phyloP scores from a whole-genome alignment of 2,797 vertebrate genomes.

The Cichlasoma orientale region DNA sequence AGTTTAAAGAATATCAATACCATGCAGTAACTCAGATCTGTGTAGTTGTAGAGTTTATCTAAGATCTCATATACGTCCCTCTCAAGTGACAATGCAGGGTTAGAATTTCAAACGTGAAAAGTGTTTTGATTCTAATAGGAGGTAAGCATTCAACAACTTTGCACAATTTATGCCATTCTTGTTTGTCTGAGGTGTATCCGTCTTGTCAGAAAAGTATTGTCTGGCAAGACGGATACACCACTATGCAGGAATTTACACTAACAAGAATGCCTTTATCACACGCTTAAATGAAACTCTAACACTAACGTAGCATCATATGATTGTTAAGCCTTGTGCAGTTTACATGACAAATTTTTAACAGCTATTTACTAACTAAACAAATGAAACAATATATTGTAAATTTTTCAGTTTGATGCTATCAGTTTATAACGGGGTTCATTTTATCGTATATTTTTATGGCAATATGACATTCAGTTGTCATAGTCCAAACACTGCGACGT shows the following conservation, averaged over 20 bases:
- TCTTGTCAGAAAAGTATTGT: not conserved
- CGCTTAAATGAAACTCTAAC: not conserved
- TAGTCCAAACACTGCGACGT: not conserved
- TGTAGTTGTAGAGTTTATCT: not conserved
- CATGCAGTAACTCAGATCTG: not conserved
- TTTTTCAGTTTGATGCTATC: not conserved
- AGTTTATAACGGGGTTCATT: not conserved
- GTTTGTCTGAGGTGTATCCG: not conserved
- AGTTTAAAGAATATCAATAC: not conserved
- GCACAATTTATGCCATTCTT: not conserved
- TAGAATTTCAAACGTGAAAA: conserved; percentile 5
- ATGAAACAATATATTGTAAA: not conserved
- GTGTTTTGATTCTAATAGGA: not conserved
- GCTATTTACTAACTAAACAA: not conserved
- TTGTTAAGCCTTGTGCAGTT: not conserved
- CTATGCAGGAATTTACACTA: no score
- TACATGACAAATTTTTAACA: not conserved
- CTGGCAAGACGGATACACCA: not conserved
- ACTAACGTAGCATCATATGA: not conserved
- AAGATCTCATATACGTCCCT: no score
- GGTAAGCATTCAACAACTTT: conserved; percentile 20
- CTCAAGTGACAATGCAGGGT: not conserved
- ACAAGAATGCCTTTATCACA: not conserved
- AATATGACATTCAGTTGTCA: conserved; percentile 1
- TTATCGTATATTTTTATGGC: not conserved